Evolutionary conservation across 2,113 vertebrate genomes (phyloP).

Genomic region (Thryonomys swinderianus): DNA sequence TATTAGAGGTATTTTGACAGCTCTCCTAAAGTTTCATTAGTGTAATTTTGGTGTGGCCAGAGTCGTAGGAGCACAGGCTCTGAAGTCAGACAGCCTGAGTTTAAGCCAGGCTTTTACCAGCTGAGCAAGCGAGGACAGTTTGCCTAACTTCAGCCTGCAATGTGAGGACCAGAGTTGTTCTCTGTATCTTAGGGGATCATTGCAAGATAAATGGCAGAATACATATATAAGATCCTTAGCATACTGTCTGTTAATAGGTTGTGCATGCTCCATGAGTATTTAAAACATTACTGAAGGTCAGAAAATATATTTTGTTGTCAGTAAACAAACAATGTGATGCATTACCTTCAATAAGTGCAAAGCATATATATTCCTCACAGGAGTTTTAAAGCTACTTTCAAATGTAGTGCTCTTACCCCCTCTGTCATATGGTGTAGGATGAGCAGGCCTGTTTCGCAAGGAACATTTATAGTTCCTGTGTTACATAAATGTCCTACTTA

Average conservation of each 20-base stretch:
- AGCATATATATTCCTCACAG: not conserved
- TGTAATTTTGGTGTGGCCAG: conserved; percentile 28
- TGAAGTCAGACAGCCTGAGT: not conserved
- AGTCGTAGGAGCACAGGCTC: not conserved
- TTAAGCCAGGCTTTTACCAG: conserved; percentile 11
- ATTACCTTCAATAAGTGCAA: conserved; percentile 29
- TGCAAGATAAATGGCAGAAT: conserved; percentile 4
- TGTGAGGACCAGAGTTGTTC: conserved; percentile 1
- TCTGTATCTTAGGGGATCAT: not conserved
- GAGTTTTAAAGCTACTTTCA: conserved; percentile 60
- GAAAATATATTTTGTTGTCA: conserved; percentile 38
- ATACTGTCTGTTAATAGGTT: not conserved
- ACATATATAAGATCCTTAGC: not conserved
- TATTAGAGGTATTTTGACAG: conserved; percentile 40
- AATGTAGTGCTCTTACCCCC: conserved; percentile 12
- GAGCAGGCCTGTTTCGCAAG: conserved; percentile 59
- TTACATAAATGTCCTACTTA: conserved; percentile 75
- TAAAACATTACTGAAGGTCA: not conserved
- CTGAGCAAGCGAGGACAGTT: not conserved
- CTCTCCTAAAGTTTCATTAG: not conserved
- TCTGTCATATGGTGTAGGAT: conserved; percentile 52
- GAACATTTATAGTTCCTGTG: conserved; percentile 68
- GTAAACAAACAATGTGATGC: not conserved
- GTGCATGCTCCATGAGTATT: conserved; percentile 19
- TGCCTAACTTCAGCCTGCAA: conserved; percentile 1